Conservation (phyloP, 2,113 vertebrate species). For the Chlamydotis undulata region DNA sequence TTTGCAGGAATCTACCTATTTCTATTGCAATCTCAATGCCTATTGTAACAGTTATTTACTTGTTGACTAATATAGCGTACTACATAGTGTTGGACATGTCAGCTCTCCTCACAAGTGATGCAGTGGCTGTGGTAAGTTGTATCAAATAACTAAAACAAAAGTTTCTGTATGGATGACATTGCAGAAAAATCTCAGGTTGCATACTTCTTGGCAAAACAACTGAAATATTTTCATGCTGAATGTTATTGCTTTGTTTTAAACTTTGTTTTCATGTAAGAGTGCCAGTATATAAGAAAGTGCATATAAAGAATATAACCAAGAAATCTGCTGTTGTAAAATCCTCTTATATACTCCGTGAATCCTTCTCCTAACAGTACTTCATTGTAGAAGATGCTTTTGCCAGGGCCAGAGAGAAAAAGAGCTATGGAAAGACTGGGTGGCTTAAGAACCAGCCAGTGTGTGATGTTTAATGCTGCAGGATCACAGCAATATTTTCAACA, state of each 20-base stretch:
- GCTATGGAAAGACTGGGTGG: not conserved
- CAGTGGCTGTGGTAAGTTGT: slow-evolving; percentile 82
- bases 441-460: not conserved
- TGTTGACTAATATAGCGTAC: slow-evolving; percentile 87
- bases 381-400: not conserved
- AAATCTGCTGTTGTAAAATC: not conserved
- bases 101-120: slow-evolving; percentile 82
- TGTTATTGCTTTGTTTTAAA: not conserved
- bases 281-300: not conserved
- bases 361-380: not conserved
- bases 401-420: not conserved
- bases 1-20: slow-evolving; percentile 82
- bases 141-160: not conserved
- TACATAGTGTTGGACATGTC: slow-evolving; percentile 83
- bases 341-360: not conserved
- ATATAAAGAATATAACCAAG: not conserved
- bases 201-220: not conserved
- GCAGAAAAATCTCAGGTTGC: not conserved
- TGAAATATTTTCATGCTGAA: not conserved
- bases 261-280: not conserved
- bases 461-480: not conserved
- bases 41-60: slow-evolving; percentile 82
- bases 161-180: not conserved
- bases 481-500: not conserved
- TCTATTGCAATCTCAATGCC: slow-evolving; percentile 86